phyloP scores from a whole-genome alignment of 1,140 invertebrate species.

The Cyrtorhinus lividipennis region DNA sequence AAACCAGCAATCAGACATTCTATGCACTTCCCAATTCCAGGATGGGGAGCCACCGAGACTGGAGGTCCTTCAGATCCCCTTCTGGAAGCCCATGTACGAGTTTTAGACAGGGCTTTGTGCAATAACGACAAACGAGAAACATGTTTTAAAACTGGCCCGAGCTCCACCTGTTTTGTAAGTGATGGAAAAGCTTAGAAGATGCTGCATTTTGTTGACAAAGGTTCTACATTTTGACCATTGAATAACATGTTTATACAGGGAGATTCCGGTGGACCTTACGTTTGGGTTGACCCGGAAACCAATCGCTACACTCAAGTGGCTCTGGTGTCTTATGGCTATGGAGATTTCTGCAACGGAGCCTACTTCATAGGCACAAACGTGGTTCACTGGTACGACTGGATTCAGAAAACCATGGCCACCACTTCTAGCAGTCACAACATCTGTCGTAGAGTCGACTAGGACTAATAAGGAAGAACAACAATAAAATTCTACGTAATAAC shows the following conservation, averaged over 20 bases:
- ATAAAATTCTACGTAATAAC: too few species aligned
- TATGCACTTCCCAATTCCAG: too few species aligned
- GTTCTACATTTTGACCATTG: not conserved
- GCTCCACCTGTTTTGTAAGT: not conserved
- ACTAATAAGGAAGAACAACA: too few species aligned
- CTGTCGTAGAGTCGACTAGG: too few species aligned
- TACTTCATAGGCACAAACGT: not conserved
- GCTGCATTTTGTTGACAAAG: not conserved
- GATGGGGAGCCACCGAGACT: not conserved
- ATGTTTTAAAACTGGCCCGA: not conserved
- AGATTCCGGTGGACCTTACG: constrained; percentile 41
- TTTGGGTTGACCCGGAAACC: constrained; percentile 37
- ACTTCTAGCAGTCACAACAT: too few species aligned
- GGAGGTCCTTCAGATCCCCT: not conserved
- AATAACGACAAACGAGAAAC: not conserved
- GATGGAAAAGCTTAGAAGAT: not conserved
- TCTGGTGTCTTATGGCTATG: constrained; percentile 39
- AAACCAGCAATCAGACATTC: too few species aligned
- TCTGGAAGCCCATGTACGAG: not conserved
- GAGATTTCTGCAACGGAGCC: not conserved
- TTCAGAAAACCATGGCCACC: not conserved
- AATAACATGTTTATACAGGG: constrained; percentile 31
- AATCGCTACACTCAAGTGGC: constrained; percentile 34
- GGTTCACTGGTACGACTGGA: not conserved
- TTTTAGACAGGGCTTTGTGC: not conserved